These are phyloP conservation scores for Pterostichus niger DNA, from an alignment of 2,888 invertebrate species.

Conservation along the genomic window DNA sequence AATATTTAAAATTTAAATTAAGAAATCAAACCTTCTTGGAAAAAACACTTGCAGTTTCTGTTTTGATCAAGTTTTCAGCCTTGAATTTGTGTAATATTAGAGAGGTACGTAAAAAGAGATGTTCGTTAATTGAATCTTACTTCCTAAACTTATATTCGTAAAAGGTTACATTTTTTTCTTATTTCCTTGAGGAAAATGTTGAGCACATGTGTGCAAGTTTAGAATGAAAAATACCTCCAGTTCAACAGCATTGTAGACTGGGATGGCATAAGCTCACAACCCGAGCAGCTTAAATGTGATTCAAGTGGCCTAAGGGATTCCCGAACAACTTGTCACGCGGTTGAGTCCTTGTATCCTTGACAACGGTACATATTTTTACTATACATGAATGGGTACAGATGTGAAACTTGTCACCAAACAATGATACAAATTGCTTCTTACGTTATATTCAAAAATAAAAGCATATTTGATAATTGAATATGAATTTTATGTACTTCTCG, in stretches of 20 bases:
- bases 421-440: conserved; percentile 19
- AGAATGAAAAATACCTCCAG: conserved; percentile 11
- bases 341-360: conserved; percentile 20
- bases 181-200: too few relatives aligned
- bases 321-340: conserved; percentile 19
- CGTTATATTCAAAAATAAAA: neutral
- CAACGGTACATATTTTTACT: conserved; percentile 37
- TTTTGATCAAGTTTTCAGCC: too few relatives aligned
- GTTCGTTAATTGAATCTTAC: too few relatives aligned
- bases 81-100: too few relatives aligned
- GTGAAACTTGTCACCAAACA: neutral
- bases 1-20: too few relatives aligned
- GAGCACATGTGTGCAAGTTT: neutral
- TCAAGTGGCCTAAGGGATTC: conserved; percentile 36
- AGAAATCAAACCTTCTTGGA: too few relatives aligned
- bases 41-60: too few relatives aligned
- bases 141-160: too few relatives aligned
- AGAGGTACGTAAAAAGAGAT: too few relatives aligned
- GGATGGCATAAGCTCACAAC: neutral
- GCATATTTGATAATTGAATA: neutral
- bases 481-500: neutral
- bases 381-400: conserved; percentile 4
- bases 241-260: conserved; percentile 1
- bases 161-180: too few relatives aligned
- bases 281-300: conserved; percentile 20